These are phyloP conservation scores for Magallana nippona DNA, from an alignment of 2,888 invertebrate species.

Conservation along the genomic window DNA sequence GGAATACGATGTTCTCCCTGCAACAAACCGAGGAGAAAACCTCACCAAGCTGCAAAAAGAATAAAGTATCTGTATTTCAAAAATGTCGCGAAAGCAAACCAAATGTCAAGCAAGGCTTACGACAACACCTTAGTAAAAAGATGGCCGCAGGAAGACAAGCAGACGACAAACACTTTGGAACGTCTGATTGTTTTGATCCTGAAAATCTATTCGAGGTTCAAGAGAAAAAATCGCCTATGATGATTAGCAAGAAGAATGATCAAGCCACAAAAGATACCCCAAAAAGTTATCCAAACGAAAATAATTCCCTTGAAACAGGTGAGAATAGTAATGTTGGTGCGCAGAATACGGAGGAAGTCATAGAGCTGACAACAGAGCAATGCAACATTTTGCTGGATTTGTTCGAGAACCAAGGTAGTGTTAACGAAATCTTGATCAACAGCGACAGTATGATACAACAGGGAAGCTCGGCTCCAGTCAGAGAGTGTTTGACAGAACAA, in stretches of 20 bases:
- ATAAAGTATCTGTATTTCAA: neutral
- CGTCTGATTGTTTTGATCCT: neutral
- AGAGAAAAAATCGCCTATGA: neutral
- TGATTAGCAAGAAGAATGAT: neutral
- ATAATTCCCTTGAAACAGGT: neutral
- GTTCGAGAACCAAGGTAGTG: neutral
- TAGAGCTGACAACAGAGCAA: neutral
- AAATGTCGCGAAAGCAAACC: neutral
- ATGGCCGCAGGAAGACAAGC: neutral
- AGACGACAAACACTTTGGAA: neutral
- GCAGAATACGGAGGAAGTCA: neutral
- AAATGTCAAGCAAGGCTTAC: neutral
- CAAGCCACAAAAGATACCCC: neutral
- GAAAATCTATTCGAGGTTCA: neutral
- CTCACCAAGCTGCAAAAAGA: neutral
- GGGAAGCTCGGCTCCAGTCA: too few relatives aligned
- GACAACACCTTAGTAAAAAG: neutral
- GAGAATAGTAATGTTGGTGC: neutral
- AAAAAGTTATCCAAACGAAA: too few relatives aligned
- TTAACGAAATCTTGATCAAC: neutral
- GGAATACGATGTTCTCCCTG: neutral
- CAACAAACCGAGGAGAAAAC: neutral
- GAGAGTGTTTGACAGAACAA: neutral
- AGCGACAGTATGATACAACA: neutral
- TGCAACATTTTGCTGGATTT: neutral